Conservation (phyloP, 2,888 invertebrate genomes). For the Polydrusus pterygomalis region DNA sequence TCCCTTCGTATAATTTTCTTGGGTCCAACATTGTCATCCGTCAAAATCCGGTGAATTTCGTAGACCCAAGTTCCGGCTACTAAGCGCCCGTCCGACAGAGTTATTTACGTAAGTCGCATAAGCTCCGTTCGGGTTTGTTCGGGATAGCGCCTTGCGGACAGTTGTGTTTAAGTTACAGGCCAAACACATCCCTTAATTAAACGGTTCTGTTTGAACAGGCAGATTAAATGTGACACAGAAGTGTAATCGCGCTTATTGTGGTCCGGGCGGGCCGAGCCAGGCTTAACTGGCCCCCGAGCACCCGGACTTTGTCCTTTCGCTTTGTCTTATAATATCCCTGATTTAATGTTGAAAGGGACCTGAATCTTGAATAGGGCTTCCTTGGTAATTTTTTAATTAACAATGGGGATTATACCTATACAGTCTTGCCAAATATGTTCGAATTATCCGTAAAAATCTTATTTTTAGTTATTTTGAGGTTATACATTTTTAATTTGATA, state of each 20-base stretch:
- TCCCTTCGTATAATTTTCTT: slow-evolving; percentile 17
- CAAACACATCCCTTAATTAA: slow-evolving; percentile 73
- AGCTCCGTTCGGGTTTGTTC: slow-evolving; percentile 58
- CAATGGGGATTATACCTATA: background rate
- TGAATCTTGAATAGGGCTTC: background rate
- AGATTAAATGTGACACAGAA: slow-evolving; percentile 74
- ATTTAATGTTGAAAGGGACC: slow-evolving; percentile 23
- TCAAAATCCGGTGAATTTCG: slow-evolving; percentile 19
- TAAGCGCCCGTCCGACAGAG: slow-evolving; percentile 47
- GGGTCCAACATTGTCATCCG: slow-evolving; percentile 30
- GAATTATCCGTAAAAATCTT: too few relatives aligned
- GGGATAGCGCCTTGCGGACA: slow-evolving; percentile 66
- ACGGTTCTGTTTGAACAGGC: slow-evolving; percentile 73
- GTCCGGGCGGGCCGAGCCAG: slow-evolving; percentile 64
- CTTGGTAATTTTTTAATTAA: slow-evolving; percentile 10
- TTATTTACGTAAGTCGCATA: slow-evolving; percentile 67
- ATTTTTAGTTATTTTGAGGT: too few relatives aligned
- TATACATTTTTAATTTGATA: too few relatives aligned
- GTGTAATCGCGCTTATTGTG: slow-evolving; percentile 74
- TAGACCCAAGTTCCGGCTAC: slow-evolving; percentile 41
- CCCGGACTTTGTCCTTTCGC: slow-evolving; percentile 46
- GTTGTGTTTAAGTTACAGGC: slow-evolving; percentile 73
- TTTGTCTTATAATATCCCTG: slow-evolving; percentile 39
- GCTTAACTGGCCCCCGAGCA: slow-evolving; percentile 47
- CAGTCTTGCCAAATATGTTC: too few relatives aligned